A percentile compares a stretch with the other conserved stretches of the same genome.
Conservation (phyloP, 1,140 invertebrate species). For the Anagrus nilaparvatae region DNA sequence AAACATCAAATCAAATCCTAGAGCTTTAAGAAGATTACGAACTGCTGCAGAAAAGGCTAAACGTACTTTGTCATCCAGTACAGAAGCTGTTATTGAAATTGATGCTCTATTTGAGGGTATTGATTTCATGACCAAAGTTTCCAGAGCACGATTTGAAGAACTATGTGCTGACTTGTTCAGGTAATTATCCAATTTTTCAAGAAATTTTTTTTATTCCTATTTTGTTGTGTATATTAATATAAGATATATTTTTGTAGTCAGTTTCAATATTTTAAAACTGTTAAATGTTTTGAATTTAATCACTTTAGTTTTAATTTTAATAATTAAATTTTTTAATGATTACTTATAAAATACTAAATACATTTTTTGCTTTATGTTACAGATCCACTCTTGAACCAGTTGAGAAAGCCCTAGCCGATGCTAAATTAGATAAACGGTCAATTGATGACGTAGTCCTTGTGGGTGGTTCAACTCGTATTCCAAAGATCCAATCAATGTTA, state of each 20-base stretch:
- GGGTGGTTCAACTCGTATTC: constrained; percentile 57
- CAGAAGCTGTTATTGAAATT: constrained; percentile 60
- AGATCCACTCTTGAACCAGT: constrained; percentile 58
- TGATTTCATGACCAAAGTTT: constrained; percentile 64
- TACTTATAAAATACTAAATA: no score
- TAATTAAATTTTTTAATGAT: no score
- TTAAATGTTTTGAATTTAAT: no score
- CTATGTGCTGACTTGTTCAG: constrained; percentile 73
- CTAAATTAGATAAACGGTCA: constrained; percentile 49
- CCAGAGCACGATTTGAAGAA: constrained; percentile 70
- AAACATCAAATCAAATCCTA: constrained; percentile 39
- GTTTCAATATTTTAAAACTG: no score
- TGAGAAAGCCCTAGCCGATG: constrained; percentile 55
- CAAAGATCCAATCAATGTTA: constrained; percentile 53
- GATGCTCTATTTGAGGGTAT: constrained; percentile 60
- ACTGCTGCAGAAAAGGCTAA: constrained; percentile 70
- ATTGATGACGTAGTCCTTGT: constrained; percentile 58
- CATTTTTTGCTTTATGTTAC: no score
- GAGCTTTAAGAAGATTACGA: constrained; percentile 40
- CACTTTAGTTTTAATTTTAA: no score
- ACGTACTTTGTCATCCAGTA: constrained; percentile 61
- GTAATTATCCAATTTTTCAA: no score
- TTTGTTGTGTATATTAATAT: no score
- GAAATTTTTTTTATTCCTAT: no score
- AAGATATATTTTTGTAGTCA: no score